Evolutionary conservation across 2,113 vertebrate genomes (phyloP), one percentile per base, ranked within the genome.

Genomic region (Stigmatopora nigra): DNA sequence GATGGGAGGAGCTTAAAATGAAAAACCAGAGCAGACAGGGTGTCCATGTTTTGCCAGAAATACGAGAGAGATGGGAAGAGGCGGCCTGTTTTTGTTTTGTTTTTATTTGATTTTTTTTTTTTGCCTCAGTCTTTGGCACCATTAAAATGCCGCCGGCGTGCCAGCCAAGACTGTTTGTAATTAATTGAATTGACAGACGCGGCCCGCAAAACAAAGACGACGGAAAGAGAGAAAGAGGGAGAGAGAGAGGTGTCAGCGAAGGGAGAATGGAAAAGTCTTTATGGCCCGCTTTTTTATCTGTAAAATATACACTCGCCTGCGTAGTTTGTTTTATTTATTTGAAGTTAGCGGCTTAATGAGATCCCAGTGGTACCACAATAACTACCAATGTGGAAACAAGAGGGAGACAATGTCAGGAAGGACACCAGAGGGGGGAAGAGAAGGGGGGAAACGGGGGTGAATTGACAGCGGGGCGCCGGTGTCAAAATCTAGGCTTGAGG

Each of bases 261-360:
- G 76, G 71, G 76, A 80, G 67, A 68, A 79, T 70, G 68, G 75
- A 81, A 85, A 82, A 81, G 77, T 83, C 76, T 79, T 81, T 84
- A 80, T 15, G 59, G 45, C 59, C 41, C 19, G 19, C 82, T 75
- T 80, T 81, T 69, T 76, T 80, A 41, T 31, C 8, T 19, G 10
- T 45, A 44, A 61, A 9, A 57, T 75, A 65, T 82, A 86, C 84
- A 84, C 71, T 89, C 85, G 80, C 70, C 78, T 83, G 65, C 44
- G 74, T 77, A 78, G 77, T 88, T 89, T 90, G 86, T 86, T 89
- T 90, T 90, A 89, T 89, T 90, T 89, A 90, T 92, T 90, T 90
- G 87, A 90, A 81, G 85, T 88, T 87, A 86, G 87, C 73, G 68
- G 84, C 79, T 88, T 92, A 91, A 92, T 91, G 88, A 91, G 90